Evolutionary conservation across 2,888 invertebrate species (phyloP), one percentile per base, ranked within the genome.

Genomic region (Drosophila antonietae): DNA sequence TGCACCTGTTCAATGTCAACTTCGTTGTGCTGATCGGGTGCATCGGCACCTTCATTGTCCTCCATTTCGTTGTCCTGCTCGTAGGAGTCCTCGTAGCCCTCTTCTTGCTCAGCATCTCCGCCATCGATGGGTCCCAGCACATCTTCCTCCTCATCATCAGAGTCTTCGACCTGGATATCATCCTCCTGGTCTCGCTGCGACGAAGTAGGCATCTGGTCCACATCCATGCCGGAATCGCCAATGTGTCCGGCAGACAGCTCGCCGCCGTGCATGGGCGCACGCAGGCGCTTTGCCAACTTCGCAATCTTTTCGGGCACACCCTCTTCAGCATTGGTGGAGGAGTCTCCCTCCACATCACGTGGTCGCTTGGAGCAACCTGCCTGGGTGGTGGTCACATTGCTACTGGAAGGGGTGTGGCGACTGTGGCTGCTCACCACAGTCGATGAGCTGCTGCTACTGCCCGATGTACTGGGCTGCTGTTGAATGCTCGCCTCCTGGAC

Each of bases 111-210:
- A 58, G 93, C 94, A 77, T 93, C 94, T 6, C 81, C 88, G 3
- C 90, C 90, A 75, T 94, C 94, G n/a, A 87, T 86, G 37, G 91
- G 91, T 0, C 90, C 92, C 83, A 93, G 90, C 1, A 91, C 92
- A 63, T 93, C 93, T 51, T 91, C 91, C 63, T 96, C 96, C 83
- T 96, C 96, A 81, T 96, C 96, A 80, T 96, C 96, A 0, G 96
- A 96, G 90, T 96, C 96, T 0, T 96, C 96, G 6, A 96, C 95
- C 51, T 96, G 95, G 47, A 96, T 96, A 78, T 97, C 96, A 90
- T 97, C 97, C 87, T 97, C 96, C 90, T 97, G 97, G 91, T 97
- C 97, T 68, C 97, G 95, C 87, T 97, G 97, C 35, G 97, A 97
- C 28, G 97, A 97, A 0, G 97, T 97, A 9, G 97, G 97, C 67